Evolutionary conservation across 2,888 invertebrate species (phyloP).

Genomic region (Strigamia transsilvanica): DNA sequence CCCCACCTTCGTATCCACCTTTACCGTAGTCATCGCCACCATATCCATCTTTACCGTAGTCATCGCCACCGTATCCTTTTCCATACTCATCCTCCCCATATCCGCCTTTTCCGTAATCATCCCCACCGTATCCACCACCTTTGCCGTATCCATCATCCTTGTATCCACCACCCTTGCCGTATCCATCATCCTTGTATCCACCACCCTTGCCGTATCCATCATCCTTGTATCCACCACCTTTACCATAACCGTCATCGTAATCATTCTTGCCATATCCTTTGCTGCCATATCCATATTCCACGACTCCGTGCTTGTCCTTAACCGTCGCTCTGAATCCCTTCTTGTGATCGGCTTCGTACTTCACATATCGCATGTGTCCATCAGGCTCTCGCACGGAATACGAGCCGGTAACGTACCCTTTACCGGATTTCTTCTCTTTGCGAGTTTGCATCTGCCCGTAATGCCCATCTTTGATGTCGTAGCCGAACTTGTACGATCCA

Average conservation of each 20-base stretch:
- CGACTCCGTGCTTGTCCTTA: constrained; percentile 39
- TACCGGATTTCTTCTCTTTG: constrained; percentile 74
- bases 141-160: not conserved
- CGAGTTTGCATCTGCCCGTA: constrained; percentile 78
- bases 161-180: not conserved
- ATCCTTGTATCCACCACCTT: not conserved
- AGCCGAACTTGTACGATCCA: constrained; percentile 80
- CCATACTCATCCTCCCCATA: not conserved
- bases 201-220: not conserved
- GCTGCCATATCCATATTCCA: constrained; percentile 17
- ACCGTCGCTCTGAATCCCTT: constrained; percentile 80
- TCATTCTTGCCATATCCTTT: not conserved
- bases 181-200: not conserved
- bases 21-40: not conserved
- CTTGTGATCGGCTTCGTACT: constrained; percentile 76
- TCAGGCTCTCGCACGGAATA: constrained; percentile 79
- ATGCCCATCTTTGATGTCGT: constrained; percentile 78
- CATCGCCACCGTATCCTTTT: not conserved
- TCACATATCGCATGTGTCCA: constrained; percentile 75
- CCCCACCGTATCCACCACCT: not conserved
- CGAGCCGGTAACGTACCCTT: constrained; percentile 75
- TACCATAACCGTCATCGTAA: not conserved
- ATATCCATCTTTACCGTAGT: constrained; percentile 18
- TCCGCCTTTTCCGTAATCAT: not conserved
- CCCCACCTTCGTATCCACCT: not conserved